A percentile compares a stretch with the other conserved stretches of the same genome.
Conservation (phyloP, 2,888 invertebrate genomes). For the Stenoptilia bipunctidactyla region DNA sequence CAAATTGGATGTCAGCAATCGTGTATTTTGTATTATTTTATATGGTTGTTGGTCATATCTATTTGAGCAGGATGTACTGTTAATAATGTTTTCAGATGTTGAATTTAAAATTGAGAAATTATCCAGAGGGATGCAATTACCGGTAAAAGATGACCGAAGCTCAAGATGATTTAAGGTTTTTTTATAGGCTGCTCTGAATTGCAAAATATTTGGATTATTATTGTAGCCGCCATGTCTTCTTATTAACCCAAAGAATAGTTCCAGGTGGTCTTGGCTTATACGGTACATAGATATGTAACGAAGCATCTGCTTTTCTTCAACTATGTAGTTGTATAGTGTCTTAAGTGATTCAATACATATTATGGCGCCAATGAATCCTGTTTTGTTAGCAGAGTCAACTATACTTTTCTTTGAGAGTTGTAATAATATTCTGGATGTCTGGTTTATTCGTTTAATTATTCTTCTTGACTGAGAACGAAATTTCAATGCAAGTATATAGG, state of each 20-base stretch:
- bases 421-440: neutral
- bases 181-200: conserved; percentile 7
- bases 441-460: neutral
- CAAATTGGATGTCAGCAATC: conserved; percentile 4
- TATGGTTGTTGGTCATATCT: neutral
- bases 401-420: conserved; percentile 6
- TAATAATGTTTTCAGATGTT: too few relatives aligned
- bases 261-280: conserved; percentile 9
- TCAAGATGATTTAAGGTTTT: conserved; percentile 7
- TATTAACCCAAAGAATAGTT: conserved; percentile 9
- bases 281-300: conserved; percentile 8
- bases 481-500: neutral
- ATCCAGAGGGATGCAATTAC: conserved; percentile 19
- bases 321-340: conserved; percentile 3
- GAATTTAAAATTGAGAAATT: conserved; percentile 11
- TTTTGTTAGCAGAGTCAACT: conserved; percentile 7
- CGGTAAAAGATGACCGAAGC: conserved; percentile 6
- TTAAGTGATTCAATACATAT: conserved; percentile 9
- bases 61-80: neutral
- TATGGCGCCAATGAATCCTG: conserved; percentile 10
- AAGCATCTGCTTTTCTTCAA: conserved; percentile 2
- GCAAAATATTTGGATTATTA: conserved; percentile 7
- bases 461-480: neutral
- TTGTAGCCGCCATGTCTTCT: conserved; percentile 9
- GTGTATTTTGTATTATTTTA: conserved; percentile 2